Conservation (phyloP, 2,113 vertebrate species). For the Corythornis vintsioides region DNA sequence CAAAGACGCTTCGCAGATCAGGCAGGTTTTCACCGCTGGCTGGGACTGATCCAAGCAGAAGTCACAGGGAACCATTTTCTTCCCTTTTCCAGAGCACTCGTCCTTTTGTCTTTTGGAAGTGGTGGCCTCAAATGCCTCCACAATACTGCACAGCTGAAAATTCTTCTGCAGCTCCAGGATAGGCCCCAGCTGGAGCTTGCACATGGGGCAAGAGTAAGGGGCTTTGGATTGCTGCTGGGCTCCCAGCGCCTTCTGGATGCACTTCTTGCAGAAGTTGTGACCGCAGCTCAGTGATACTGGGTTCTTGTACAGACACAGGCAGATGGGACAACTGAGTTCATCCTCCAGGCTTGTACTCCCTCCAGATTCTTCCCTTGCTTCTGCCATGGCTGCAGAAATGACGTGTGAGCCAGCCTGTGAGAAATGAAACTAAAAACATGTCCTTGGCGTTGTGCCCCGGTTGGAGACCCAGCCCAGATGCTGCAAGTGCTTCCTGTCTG, state of each 20-base stretch:
- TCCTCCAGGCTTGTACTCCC: background rate
- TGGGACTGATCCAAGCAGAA: constrained; percentile 72
- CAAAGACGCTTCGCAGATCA: constrained; percentile 79
- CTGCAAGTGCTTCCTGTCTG: background rate
- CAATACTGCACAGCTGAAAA: constrained; percentile 74
- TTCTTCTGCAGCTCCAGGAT: constrained; percentile 63
- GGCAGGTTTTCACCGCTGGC: constrained; percentile 74
- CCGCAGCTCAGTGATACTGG: constrained; percentile 60
- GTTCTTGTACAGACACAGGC: background rate
- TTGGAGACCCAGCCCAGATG: rapidly evolving
- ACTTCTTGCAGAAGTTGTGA: constrained; percentile 68
- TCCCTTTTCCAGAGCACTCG: background rate
- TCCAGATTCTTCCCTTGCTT: rapidly evolving
- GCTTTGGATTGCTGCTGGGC: background rate
- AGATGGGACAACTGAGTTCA: constrained; percentile 66
- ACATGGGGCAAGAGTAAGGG: constrained; percentile 69
- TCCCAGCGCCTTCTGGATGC: background rate
- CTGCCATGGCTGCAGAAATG: background rate
- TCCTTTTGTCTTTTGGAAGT: background rate
- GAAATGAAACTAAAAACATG: background rate
- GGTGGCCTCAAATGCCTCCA: constrained; percentile 57
- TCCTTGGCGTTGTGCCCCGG: rapidly evolving
- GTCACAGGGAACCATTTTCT: constrained; percentile 69
- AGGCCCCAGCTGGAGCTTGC: constrained; percentile 47
- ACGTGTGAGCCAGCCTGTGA: rapidly evolving